Evolutionary conservation across 2,888 invertebrate species (phyloP).

Genomic region (Agonopterix heracliana): DNA sequence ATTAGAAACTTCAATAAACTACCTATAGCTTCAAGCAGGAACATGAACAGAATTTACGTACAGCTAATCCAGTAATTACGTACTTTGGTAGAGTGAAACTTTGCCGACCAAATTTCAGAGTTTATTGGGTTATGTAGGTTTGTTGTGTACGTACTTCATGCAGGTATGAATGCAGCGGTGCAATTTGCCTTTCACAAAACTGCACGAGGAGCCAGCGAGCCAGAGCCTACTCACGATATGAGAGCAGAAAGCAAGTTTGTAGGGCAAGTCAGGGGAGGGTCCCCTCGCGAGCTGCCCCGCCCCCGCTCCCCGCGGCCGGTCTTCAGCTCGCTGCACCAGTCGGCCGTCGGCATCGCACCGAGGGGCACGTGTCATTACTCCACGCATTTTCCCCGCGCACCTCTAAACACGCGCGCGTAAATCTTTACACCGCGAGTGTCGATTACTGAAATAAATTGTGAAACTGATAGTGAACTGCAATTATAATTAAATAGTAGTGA

Average conservation of each 20-base stretch:
- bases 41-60: too few species aligned
- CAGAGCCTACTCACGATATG: slow-evolving; percentile 45
- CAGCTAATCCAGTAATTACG: too few species aligned
- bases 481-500: slow-evolving; percentile 21
- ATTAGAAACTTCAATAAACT: too few species aligned
- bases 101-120: too few species aligned
- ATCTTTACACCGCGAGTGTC: slow-evolving; percentile 26
- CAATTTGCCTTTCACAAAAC: slow-evolving; percentile 60
- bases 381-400: slow-evolving; percentile 26
- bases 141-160: background rate
- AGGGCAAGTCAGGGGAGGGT: slow-evolving; percentile 44
- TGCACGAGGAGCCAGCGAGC: slow-evolving; percentile 31
- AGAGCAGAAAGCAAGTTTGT: slow-evolving; percentile 60
- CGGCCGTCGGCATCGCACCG: slow-evolving; percentile 29
- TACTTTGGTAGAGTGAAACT: too few species aligned
- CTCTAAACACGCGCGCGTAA: slow-evolving; percentile 33
- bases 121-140: too few species aligned
- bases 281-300: slow-evolving; percentile 14
- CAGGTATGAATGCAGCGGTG: slow-evolving; percentile 20
- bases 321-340: slow-evolving; percentile 28
- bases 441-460: slow-evolving; percentile 24
- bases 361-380: slow-evolving; percentile 6
- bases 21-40: too few species aligned
- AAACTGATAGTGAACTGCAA: slow-evolving; percentile 14
- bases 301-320: slow-evolving; percentile 8